Conservation (phyloP, 1,140 invertebrate species). For the Papilio polytes region DNA sequence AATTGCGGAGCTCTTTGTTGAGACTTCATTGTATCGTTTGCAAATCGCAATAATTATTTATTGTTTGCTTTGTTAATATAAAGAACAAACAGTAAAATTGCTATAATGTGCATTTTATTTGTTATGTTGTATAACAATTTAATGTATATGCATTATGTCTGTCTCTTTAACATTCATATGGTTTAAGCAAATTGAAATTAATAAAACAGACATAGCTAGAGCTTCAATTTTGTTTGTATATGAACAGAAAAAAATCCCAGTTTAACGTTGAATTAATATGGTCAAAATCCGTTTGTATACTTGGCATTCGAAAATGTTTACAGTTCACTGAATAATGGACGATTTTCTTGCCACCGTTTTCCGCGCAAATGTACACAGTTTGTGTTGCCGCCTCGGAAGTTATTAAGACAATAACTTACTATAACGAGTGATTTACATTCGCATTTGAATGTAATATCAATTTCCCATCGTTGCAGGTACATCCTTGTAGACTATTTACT, state of each 20-base stretch:
- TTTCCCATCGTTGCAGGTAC: neutral
- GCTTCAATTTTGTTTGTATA: too few species aligned
- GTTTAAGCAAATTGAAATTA: too few species aligned
- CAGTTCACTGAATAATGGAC: too few species aligned
- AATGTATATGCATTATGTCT: neutral
- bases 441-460: slow-evolving; percentile 9
- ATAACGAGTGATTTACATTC: neutral
- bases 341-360: neutral
- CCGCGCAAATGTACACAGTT: neutral
- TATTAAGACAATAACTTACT: slow-evolving; percentile 7
- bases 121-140: neutral
- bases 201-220: too few species aligned
- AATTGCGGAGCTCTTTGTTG: neutral
- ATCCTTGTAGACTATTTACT: neutral
- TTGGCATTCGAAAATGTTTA: neutral
- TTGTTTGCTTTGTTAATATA: neutral
- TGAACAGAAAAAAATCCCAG: too few species aligned
- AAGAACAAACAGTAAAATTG: neutral
- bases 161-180: neutral
- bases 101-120: neutral
- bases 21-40: neutral
- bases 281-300: too few species aligned
- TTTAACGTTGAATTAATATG: too few species aligned
- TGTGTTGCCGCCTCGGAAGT: neutral
- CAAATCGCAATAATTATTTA: neutral